Evolutionary conservation across 2,113 vertebrate genomes (phyloP).

Genomic region (Hyla sarda): DNA sequence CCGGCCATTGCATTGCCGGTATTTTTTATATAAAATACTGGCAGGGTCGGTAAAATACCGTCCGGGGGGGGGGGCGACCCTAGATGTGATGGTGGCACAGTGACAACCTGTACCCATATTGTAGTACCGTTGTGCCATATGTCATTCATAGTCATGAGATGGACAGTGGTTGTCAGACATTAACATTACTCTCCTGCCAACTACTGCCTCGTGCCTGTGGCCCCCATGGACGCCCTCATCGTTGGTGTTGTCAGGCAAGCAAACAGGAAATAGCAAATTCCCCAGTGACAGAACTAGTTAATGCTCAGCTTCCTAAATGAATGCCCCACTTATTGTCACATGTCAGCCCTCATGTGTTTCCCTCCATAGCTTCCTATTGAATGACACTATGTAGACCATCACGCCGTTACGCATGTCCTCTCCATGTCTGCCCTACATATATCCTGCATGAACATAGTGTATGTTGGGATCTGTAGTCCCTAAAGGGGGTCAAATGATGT

Average conservation of each 20-base stretch:
- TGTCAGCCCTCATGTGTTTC: neutral
- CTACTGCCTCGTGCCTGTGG: neutral
- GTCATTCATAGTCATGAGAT: neutral
- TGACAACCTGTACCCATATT: no score
- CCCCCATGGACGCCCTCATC: neutral
- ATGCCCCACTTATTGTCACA: neutral
- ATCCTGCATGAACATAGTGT: no score
- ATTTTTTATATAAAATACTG: no score
- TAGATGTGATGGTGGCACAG: no score
- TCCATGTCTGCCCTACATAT: neutral
- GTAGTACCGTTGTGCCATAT: no score
- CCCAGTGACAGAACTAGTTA: neutral
- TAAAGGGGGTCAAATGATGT: no score
- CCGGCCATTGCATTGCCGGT: no score
- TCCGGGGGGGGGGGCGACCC: no score
- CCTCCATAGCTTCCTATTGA: neutral
- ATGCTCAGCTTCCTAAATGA: neutral
- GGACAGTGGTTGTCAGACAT: no score
- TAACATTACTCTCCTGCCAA: neutral
- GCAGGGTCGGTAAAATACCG: no score
- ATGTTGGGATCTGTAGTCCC: conserved; percentile 12
- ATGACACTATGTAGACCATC: neutral
- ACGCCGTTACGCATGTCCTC: no score
- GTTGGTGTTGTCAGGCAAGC: neutral
- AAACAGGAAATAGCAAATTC: conserved; percentile 19